Percentiles rank a stretch among this genome's conserved stretches.
These are phyloP conservation scores for Macrotus californicus DNA, from an alignment of 2,113 vertebrate species.

Conservation along the genomic window DNA sequence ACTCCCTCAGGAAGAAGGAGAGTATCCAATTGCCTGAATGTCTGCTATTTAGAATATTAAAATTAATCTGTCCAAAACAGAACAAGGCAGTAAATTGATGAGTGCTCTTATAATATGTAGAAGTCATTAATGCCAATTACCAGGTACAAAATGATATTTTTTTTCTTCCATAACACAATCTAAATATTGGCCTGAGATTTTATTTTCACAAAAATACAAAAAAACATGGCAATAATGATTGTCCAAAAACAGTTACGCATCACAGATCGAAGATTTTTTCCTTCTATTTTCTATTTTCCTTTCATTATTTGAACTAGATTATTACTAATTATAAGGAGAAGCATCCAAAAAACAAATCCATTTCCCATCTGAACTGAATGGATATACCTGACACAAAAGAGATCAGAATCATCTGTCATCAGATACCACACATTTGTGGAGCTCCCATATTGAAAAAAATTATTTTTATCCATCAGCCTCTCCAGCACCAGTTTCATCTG, in stretches of 20 bases:
- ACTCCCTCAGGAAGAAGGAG: not conserved
- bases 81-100: not conserved
- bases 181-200: conserved; percentile 9
- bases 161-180: not conserved
- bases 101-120: not conserved
- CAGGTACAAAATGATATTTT: not conserved
- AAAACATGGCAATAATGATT: conserved; percentile 24
- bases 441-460: not conserved
- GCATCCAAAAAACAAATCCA: conserved; percentile 24
- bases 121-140: not conserved
- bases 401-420: not conserved
- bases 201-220: not conserved
- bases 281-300: conserved; percentile 35
- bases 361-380: not conserved
- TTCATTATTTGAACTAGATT: conserved; percentile 20
- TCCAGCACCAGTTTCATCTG: not conserved
- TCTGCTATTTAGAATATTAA: not conserved
- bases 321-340: conserved; percentile 28
- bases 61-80: not conserved
- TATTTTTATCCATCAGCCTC: not conserved
- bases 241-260: not conserved
- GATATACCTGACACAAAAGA: conserved; percentile 26
- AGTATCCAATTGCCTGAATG: not conserved
- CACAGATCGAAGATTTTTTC: conserved; percentile 1
- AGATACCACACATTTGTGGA: not conserved